Percentiles rank a stretch among this genome's conserved stretches.
Conservation (phyloP, 2,113 vertebrate species). For the Pituophis catenifer region DNA sequence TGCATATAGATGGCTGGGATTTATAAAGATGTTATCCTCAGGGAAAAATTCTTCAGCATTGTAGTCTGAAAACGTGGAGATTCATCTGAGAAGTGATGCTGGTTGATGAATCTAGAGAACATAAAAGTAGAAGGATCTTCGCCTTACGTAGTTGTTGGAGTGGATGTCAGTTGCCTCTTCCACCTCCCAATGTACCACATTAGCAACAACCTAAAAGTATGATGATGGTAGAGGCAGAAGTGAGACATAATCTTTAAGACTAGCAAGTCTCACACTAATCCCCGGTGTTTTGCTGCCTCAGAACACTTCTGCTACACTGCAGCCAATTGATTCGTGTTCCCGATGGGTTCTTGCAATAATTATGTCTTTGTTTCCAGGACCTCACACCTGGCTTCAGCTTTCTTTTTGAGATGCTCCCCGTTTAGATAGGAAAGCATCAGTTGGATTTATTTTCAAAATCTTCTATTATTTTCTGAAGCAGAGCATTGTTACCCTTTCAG, state of each 20-base stretch:
- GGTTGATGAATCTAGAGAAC: background rate
- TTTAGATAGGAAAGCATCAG: background rate
- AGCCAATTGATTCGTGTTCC: background rate
- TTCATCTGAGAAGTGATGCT: background rate
- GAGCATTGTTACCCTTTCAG: background rate
- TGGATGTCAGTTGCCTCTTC: background rate
- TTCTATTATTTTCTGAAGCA: slow-evolving; percentile 12
- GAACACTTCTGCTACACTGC: background rate
- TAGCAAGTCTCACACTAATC: background rate
- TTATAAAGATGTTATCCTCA: background rate
- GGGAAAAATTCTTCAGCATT: background rate
- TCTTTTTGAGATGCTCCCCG: background rate
- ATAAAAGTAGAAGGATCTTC: background rate
- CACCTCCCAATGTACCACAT: background rate
- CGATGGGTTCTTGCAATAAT: background rate
- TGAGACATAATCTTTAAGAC: background rate
- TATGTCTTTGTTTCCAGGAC: background rate
- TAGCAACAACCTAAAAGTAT: background rate
- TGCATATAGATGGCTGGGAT: background rate
- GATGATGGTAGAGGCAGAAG: background rate
- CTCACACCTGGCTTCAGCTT: background rate
- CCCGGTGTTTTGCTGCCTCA: background rate
- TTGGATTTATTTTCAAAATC: slow-evolving; percentile 2
- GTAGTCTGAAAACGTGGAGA: too few relatives aligned
- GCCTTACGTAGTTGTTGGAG: too few relatives aligned